Percentiles rank a stretch among this genome's conserved stretches.
Evolutionary conservation across 1,140 invertebrate species (phyloP).

Genomic region (Pseudachorutes palmiensis): DNA sequence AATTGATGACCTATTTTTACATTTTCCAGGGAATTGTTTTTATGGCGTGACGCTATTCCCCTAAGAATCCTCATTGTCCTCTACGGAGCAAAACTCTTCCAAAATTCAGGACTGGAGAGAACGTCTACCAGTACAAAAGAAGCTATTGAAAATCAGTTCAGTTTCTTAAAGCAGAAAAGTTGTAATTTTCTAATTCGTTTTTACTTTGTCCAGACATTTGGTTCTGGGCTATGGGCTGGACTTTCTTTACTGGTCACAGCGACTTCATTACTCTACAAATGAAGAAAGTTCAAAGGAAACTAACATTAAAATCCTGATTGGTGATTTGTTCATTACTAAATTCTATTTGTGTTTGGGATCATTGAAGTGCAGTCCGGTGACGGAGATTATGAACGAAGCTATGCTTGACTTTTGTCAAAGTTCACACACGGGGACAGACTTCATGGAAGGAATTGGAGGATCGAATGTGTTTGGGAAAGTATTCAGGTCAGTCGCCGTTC

Average conservation of each 20-base stretch:
- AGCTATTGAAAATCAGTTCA: not conserved
- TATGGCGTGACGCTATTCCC: not conserved
- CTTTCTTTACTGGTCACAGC: not conserved
- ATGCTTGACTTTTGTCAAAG: not conserved
- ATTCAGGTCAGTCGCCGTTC: not conserved
- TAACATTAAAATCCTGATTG: not conserved
- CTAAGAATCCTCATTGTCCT: not conserved
- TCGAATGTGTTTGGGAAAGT: not conserved
- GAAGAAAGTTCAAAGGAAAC: not conserved
- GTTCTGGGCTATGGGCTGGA: not conserved
- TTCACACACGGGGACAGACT: not conserved
- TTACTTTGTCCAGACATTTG: not conserved
- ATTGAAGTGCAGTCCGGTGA: not conserved
- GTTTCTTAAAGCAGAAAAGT: not conserved
- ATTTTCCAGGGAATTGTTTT: too few relatives aligned
- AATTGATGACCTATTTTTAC: too few relatives aligned
- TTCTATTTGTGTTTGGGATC: not conserved
- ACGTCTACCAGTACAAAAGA: not conserved
- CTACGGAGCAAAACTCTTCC: not conserved
- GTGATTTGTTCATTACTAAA: conserved; percentile 1
- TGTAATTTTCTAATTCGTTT: not conserved
- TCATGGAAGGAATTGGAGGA: not conserved
- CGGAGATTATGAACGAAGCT: not conserved
- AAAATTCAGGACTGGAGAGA: not conserved
- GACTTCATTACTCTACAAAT: not conserved